Percentiles rank a stretch among this genome's conserved stretches.
These are phyloP conservation scores for Acronicta leporina DNA, from an alignment of 2,888 invertebrate species.

Conservation along the genomic window DNA sequence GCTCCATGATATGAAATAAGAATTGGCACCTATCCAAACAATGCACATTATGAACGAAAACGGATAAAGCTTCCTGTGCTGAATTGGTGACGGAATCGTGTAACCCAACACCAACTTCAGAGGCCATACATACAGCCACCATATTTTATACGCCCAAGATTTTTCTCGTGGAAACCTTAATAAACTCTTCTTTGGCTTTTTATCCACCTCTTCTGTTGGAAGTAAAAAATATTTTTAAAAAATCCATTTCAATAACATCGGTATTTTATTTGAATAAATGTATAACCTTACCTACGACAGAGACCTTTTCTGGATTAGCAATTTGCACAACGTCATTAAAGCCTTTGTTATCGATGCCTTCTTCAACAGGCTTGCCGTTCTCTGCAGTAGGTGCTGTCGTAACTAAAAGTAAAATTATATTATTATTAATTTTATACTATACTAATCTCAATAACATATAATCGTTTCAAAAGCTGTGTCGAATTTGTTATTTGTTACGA, in stretches of 20 bases:
- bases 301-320: constrained; percentile 56
- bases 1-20: constrained; percentile 98
- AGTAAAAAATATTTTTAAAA: constrained; percentile 12
- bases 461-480: too few species aligned
- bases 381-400: constrained; percentile 67
- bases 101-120: constrained; percentile 90
- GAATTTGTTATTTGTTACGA: too few species aligned
- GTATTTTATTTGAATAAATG: not conserved
- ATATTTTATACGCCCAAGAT: constrained; percentile 73
- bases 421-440: not conserved
- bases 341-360: constrained; percentile 74
- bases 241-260: not conserved
- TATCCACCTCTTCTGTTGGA: constrained; percentile 51
- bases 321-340: constrained; percentile 61
- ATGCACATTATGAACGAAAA: constrained; percentile 96
- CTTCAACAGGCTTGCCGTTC: constrained; percentile 73
- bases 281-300: constrained; percentile 39
- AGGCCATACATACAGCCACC: constrained; percentile 93
- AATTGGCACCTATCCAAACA: constrained; percentile 94
- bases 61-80: constrained; percentile 91
- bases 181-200: constrained; percentile 72
- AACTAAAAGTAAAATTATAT: constrained; percentile 64
- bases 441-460: too few species aligned
- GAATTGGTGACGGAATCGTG: constrained; percentile 92
- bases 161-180: constrained; percentile 81